phyloP scores from a whole-genome alignment of 2,797 vertebrate genomes.

The Coilia nasus region DNA sequence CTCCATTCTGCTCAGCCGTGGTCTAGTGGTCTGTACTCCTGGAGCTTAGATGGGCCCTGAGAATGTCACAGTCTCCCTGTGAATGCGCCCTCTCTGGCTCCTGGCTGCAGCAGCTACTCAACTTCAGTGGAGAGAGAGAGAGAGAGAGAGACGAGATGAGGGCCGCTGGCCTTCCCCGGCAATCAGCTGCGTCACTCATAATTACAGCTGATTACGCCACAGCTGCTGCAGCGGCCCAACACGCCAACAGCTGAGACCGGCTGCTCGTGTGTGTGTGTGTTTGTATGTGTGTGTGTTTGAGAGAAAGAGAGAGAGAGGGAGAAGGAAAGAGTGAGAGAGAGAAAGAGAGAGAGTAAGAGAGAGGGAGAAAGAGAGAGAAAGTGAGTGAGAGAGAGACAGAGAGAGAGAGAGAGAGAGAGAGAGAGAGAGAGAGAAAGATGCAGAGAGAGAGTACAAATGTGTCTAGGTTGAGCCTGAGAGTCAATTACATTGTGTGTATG shows the following conservation, averaged over 20 bases:
- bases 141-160: too few relatives aligned
- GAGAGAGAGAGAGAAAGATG: background rate
- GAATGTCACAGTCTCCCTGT: background rate
- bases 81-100: background rate
- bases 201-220: slow-evolving; percentile 20
- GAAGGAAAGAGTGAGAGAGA: too few relatives aligned
- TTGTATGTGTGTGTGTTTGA: too few relatives aligned
- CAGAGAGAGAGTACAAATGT: background rate
- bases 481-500: background rate
- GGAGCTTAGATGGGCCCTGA: background rate
- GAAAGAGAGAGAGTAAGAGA: too few relatives aligned
- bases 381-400: background rate
- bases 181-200: background rate
- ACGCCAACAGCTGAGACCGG: background rate
- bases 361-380: background rate
- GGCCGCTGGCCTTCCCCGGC: background rate
- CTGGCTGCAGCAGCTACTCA: background rate
- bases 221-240: background rate
- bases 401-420: background rate
- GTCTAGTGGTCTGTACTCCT: background rate
- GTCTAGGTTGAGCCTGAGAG: background rate
- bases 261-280: background rate
- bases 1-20: too few relatives aligned
- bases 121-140: too few relatives aligned
- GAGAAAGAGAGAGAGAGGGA: too few relatives aligned